Percentiles rank a stretch among this genome's conserved stretches.
Conservation (phyloP, 2,113 vertebrate species). For the Alethe diademata region DNA sequence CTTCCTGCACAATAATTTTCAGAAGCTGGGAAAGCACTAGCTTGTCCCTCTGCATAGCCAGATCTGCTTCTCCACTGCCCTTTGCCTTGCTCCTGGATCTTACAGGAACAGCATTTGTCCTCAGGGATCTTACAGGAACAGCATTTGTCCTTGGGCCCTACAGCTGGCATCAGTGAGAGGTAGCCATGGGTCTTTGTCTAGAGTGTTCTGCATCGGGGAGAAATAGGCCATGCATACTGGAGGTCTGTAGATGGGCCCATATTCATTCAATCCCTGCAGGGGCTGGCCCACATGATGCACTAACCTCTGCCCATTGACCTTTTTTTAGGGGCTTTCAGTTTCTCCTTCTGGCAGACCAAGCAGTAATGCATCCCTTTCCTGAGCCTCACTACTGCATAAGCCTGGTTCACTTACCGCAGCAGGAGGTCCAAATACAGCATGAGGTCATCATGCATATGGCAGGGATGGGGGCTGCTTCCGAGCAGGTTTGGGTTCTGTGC, state of each 20-base stretch:
- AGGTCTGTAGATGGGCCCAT: background rate
- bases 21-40: background rate
- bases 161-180: background rate
- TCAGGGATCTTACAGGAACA: background rate
- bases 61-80: background rate
- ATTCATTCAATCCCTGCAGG: background rate
- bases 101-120: background rate
- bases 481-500: background rate
- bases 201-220: rapidly evolving
- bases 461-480: background rate
- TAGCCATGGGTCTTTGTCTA: background rate
- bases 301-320: rapidly evolving
- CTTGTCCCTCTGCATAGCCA: background rate
- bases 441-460: rapidly evolving
- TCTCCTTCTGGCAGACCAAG: background rate
- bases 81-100: background rate
- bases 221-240: rapidly evolving
- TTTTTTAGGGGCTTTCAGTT: background rate
- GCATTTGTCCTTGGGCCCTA: background rate
- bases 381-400: background rate
- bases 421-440: rapidly evolving
- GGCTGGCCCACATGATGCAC: rapidly evolving
- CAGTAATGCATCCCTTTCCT: background rate
- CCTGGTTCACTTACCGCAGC: background rate
- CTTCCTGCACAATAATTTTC: background rate